phyloP scores from a whole-genome alignment of 2,888 invertebrate genomes.

The Chaitophorus viminalis region DNA sequence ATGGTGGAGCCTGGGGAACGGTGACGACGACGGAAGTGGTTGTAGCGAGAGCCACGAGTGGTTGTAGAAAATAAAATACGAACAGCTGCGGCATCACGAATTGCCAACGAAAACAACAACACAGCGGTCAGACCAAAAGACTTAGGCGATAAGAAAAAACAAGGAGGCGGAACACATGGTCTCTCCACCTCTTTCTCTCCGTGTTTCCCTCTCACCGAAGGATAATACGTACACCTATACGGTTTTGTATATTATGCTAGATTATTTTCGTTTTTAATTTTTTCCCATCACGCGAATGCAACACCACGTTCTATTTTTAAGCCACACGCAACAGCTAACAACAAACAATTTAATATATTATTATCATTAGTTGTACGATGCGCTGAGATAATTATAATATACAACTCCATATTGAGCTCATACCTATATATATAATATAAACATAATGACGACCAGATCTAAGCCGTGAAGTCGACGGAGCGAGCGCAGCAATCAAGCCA shows the following conservation, averaged over 20 bases:
- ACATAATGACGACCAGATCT: too few relatives aligned
- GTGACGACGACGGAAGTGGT: background rate
- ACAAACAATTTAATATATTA: background rate
- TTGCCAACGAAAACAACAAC: slow-evolving; percentile 24
- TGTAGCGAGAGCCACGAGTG: background rate
- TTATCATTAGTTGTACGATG: too few relatives aligned
- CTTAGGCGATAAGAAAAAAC: background rate
- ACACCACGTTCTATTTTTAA: background rate
- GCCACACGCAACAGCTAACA: background rate
- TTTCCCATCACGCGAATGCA: background rate
- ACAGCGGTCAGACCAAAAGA: background rate
- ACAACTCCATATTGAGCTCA: too few relatives aligned
- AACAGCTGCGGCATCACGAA: background rate
- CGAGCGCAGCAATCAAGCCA: too few relatives aligned
- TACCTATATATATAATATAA: too few relatives aligned
- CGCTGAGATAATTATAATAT: too few relatives aligned
- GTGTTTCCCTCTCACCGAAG: background rate
- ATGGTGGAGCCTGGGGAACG: background rate
- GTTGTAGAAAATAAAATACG: background rate
- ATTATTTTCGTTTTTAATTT: too few relatives aligned
- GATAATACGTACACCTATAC: background rate
- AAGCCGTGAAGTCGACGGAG: too few relatives aligned
- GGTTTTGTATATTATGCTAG: too few relatives aligned
- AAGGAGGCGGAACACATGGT: background rate
- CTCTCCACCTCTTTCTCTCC: background rate